phyloP scores from a whole-genome alignment of 1,140 invertebrate genomes.

The Drosophila sturtevanti region DNA sequence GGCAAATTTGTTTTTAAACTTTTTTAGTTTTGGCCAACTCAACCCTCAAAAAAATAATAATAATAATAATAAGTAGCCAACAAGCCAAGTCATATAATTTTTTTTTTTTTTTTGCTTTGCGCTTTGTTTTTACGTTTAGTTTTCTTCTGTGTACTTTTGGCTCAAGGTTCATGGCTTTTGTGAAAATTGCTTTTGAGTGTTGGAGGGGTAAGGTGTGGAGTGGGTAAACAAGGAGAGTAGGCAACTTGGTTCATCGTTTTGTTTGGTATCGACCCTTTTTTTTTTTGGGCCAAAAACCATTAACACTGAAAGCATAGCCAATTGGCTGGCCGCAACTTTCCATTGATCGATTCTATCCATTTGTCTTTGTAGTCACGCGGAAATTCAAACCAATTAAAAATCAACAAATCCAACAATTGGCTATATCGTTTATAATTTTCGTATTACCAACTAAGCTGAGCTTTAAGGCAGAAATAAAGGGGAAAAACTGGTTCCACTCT shows the following conservation, averaged over 20 bases:
- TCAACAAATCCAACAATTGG: slow-evolving; percentile 32
- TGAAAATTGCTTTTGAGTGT: slow-evolving; percentile 64
- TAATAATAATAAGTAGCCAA: slow-evolving; percentile 32
- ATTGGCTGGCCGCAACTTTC: slow-evolving; percentile 47
- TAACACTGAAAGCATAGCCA: slow-evolving; percentile 73
- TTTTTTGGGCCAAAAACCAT: slow-evolving; percentile 33
- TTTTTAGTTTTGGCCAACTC: slow-evolving; percentile 42
- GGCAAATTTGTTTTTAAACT: slow-evolving; percentile 37
- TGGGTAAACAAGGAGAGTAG: background rate
- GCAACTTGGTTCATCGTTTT: slow-evolving; percentile 41
- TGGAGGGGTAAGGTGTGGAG: background rate
- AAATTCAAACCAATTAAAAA: slow-evolving; percentile 67
- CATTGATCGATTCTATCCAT: slow-evolving; percentile 55
- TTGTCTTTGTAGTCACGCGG: slow-evolving; percentile 36
- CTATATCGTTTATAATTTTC: slow-evolving; percentile 34
- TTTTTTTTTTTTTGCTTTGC: too few species aligned
- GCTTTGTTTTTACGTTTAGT: slow-evolving; percentile 43
- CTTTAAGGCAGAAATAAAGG: background rate
- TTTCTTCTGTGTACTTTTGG: slow-evolving; percentile 63
- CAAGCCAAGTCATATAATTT: slow-evolving; percentile 27
- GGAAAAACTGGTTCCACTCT: slow-evolving; percentile 40
- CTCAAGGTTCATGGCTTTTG: slow-evolving; percentile 76
- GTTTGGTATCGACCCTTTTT: slow-evolving; percentile 55
- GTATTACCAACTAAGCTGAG: background rate
- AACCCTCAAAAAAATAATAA: slow-evolving; percentile 58